phyloP scores from a whole-genome alignment of 2,113 vertebrate genomes.

The Odocoileus virginianus region DNA sequence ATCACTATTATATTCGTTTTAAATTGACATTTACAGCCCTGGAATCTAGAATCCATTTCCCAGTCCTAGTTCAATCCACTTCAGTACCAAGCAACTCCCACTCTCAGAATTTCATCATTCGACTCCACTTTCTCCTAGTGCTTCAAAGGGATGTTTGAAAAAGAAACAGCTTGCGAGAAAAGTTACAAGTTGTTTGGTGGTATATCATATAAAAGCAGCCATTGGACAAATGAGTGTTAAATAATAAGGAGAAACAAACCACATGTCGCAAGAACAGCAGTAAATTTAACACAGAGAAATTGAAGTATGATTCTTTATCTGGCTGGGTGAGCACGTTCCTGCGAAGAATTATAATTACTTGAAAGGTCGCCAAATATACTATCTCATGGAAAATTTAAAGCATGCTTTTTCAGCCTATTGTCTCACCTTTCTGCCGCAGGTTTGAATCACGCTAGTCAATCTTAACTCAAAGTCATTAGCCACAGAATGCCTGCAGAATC shows the following conservation, averaged over 20 bases:
- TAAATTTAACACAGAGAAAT: constrained; percentile 69
- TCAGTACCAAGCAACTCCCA: not conserved
- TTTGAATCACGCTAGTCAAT: not conserved
- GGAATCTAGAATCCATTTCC: not conserved
- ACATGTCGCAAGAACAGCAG: constrained; percentile 28
- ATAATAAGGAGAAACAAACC: constrained; percentile 47
- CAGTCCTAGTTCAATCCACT: not conserved
- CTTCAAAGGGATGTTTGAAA: not conserved
- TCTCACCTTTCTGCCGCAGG: not conserved
- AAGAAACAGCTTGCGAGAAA: constrained; percentile 27
- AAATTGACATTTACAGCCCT: not conserved
- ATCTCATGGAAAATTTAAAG: constrained; percentile 46
- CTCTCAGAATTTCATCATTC: not conserved
- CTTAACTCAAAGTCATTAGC: not conserved
- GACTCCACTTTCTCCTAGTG: not conserved
- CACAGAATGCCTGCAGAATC: not conserved
- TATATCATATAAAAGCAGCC: constrained; percentile 51
- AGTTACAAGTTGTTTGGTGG: not conserved
- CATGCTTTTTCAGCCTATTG: not conserved
- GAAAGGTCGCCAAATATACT: constrained; percentile 60
- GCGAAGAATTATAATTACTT: constrained; percentile 72
- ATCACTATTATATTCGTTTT: not conserved
- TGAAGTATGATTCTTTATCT: constrained; percentile 72
- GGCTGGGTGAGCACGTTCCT: constrained; percentile 56
- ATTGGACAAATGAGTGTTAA: constrained; percentile 71